Evolutionary conservation across 35 echinoderm and acorn worm species (phyloP), one percentile per base, ranked within the genome.

Genomic region (Stichopus chloronotus): DNA sequence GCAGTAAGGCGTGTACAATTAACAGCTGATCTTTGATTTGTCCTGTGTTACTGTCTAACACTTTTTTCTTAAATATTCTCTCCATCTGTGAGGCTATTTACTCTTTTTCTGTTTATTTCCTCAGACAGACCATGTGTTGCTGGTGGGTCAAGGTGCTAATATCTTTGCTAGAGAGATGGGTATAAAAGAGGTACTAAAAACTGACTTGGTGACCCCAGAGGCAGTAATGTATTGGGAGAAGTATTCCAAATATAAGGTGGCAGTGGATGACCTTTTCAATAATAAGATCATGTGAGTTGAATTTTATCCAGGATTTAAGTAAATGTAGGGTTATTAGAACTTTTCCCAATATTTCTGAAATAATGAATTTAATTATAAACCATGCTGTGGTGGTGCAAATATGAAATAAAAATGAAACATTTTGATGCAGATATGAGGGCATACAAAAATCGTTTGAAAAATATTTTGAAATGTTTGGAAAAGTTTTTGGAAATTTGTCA

Each of bases 61-160:
- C 30, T 43, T 43, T 43, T 43, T 43, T 43, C 3, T 43, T 3
- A 1, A 43, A 43, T 43, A 43, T 43, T 1, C 3, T 43, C 3
- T 0, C 30, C 30, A 0, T 43, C 30, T 43, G 30, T 43, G 0
- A 3, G 30, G 30, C 30, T 43, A 3, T 43, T 43, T 43, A 1
- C 30, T 43, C 0, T 43, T 3, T 43, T 1, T 8, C 16, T 91
- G 7, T 91, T 81, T 52, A 74, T 91, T 72, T 24, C n/a, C 59
- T 17, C 53, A 98, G 95, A 99, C 97, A 84, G 88, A 99, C 21
- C 97, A 99, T 88, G 60, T 90, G 43, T 63, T 96, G 81, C 79
- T 99, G 25, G 97, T 82, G 55, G 97, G 97, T n/a, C 69, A 94
- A 65, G 97, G 97, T 17, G 95, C 95, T 13, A 96, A 96, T 59